Percentiles rank a stretch among this genome's conserved stretches.
These are phyloP conservation scores for Paralichthys olivaceus DNA, from an alignment of 2,113 vertebrate genomes.

Conservation along the genomic window DNA sequence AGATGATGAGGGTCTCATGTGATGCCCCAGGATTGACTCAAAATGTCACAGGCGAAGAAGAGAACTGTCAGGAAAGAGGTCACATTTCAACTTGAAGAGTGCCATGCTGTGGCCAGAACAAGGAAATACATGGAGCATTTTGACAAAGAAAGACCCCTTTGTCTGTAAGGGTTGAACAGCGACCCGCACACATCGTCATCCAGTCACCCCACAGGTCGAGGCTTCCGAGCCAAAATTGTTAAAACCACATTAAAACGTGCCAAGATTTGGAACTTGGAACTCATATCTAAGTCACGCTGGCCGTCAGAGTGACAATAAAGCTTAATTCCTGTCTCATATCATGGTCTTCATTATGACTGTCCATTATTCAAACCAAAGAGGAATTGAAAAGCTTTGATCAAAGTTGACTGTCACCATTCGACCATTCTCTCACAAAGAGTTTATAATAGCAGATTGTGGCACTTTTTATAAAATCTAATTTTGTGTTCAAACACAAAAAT, in stretches of 20 bases:
- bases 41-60: conserved; percentile 55
- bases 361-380: conserved; percentile 18
- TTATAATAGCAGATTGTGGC: not conserved
- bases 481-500: not conserved
- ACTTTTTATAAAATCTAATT: not conserved
- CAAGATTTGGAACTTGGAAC: conserved; percentile 5
- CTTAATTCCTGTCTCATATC: conserved; percentile 26
- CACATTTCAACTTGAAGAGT: conserved; percentile 64
- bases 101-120: conserved; percentile 63
- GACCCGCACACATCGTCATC: conserved; percentile 26
- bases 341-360: conserved; percentile 30
- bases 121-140: conserved; percentile 57
- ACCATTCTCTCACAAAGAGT: conserved; percentile 13
- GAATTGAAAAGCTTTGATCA: conserved; percentile 7
- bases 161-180: conserved; percentile 32
- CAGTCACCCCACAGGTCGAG: conserved; percentile 9
- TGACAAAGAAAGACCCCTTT: conserved; percentile 32
- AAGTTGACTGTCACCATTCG: conserved; percentile 4
- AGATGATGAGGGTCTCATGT: conserved; percentile 23
- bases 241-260: conserved; percentile 39
- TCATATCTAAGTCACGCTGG: conserved; percentile 16
- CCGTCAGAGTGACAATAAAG: conserved; percentile 16
- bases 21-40: conserved; percentile 45
- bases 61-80: conserved; percentile 50
- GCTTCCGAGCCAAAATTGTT: conserved; percentile 25